Evolutionary conservation across 2,888 invertebrate genomes (phyloP).

Genomic region (Apoderus coryli): DNA sequence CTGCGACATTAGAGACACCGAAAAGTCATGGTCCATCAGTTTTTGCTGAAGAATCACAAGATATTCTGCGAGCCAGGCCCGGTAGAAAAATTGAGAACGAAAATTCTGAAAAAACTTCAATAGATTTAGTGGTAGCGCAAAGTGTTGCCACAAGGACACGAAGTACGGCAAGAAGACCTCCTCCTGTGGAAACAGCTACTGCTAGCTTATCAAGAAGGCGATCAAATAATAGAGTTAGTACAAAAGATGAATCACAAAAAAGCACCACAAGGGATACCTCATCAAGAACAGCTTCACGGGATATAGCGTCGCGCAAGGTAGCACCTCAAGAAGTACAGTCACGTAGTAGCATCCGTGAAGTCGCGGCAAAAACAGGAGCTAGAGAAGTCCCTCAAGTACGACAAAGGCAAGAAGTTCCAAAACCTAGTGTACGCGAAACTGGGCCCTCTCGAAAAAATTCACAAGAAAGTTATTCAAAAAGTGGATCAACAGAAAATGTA

Average conservation of each 20-base stretch:
- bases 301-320: too few relatives aligned
- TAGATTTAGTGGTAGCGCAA: too few relatives aligned
- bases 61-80: constrained; percentile 21
- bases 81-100: constrained; percentile 10
- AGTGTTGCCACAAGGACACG: constrained; percentile 7
- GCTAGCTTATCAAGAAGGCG: neutral
- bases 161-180: constrained; percentile 7
- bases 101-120: constrained; percentile 16
- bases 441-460: neutral
- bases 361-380: too few relatives aligned
- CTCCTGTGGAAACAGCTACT: too few relatives aligned
- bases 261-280: neutral
- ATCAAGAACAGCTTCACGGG: neutral
- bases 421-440: too few relatives aligned
- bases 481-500: constrained; percentile 1
- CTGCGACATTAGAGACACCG: constrained; percentile 1
- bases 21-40: constrained; percentile 15
- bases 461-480: neutral
- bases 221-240: neutral
- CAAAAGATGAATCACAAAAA: neutral
- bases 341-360: too few relatives aligned
- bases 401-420: neutral
- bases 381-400: neutral
- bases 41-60: constrained; percentile 14
- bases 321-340: too few relatives aligned